Evolutionary conservation across 2,113 vertebrate species (phyloP).

Genomic region (Orthochromis indermauri): DNA sequence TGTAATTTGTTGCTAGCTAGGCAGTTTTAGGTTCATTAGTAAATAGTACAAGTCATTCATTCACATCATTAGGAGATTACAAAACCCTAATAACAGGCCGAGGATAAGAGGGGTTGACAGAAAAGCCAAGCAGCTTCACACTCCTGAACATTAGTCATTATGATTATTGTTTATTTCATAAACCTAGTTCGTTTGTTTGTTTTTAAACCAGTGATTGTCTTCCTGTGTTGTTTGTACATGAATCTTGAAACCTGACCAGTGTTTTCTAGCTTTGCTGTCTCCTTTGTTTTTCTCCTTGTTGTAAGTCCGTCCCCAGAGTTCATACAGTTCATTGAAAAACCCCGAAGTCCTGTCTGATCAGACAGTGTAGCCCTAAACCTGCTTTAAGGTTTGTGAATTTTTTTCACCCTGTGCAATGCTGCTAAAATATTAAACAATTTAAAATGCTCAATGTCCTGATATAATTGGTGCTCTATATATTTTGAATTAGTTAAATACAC

Average conservation of each 20-base stretch:
- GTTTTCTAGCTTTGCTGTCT: background rate
- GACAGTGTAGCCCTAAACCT: fast-evolving
- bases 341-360: background rate
- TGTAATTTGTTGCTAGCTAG: conserved; percentile 16
- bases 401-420: background rate
- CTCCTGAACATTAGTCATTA: background rate
- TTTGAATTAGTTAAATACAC: background rate
- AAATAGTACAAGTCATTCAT: conserved; percentile 38
- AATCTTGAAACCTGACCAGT: background rate
- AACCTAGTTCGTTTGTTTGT: background rate
- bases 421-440: background rate
- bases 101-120: background rate
- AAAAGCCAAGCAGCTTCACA: background rate
- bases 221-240: background rate
- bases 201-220: background rate
- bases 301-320: background rate
- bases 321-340: background rate
- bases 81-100: background rate
- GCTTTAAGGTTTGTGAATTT: background rate
- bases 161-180: background rate
- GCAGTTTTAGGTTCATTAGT: conserved; percentile 42
- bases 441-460: background rate
- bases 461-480: background rate
- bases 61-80: background rate
- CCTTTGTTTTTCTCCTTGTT: background rate